Conservation (phyloP, 1,140 invertebrate species). For the Euwallacea similis region DNA sequence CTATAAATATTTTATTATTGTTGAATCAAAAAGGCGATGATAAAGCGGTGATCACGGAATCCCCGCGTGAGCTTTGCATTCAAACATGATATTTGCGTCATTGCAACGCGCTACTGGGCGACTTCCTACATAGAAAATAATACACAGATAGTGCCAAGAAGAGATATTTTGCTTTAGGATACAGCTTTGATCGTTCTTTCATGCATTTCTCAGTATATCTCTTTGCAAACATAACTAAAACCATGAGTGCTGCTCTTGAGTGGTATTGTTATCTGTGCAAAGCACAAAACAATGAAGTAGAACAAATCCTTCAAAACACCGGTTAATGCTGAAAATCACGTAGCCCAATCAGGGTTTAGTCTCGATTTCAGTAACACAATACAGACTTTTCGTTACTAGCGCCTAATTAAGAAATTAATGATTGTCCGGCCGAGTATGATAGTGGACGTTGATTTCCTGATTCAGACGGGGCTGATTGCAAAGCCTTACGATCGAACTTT, state of each 20-base stretch:
- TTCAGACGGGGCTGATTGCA: background rate
- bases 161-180: background rate
- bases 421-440: background rate
- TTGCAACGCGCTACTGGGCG: background rate
- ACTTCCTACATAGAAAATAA: background rate
- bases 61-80: conserved; percentile 8
- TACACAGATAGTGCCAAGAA: background rate
- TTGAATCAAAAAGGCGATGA: background rate
- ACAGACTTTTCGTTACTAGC: background rate
- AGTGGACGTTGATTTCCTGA: conserved; percentile 6
- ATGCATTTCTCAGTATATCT: background rate
- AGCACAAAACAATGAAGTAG: background rate
- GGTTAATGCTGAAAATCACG: background rate
- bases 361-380: too few relatives aligned
- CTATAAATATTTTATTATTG: background rate
- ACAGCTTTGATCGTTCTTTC: background rate
- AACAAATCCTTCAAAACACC: background rate
- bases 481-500: conserved; percentile 10
- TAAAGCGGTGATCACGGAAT: conserved; percentile 6
- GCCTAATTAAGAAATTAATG: background rate
- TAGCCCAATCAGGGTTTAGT: background rate
- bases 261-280: too few relatives aligned
- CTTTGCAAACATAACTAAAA: background rate
- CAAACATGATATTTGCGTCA: conserved; percentile 7
- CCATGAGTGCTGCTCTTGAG: background rate